These are phyloP conservation scores for Echinops telfairi DNA, from an alignment of 2,113 vertebrate genomes.

Conservation along the genomic window DNA sequence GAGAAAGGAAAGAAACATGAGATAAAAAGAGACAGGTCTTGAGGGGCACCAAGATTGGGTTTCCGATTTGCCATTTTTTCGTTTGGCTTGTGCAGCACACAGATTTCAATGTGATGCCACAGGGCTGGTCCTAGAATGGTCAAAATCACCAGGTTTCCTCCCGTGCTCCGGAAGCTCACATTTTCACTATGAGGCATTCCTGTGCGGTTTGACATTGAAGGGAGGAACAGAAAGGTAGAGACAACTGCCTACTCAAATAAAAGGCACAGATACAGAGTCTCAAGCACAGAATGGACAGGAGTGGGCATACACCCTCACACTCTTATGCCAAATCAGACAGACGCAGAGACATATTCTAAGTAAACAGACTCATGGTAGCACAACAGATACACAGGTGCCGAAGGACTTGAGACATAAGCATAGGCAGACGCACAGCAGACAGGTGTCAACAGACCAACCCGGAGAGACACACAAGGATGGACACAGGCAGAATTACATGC, in stretches of 20 bases:
- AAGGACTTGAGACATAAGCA: neutral
- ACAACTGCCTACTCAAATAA: slow-evolving; percentile 34
- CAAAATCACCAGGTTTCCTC: neutral
- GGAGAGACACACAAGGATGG: neutral
- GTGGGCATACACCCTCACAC: neutral
- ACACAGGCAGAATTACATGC: neutral
- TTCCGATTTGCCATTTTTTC: neutral
- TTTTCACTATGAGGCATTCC: neutral
- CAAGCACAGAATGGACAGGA: neutral
- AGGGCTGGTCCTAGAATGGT: neutral
- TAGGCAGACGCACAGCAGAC: neutral
- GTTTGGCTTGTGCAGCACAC: neutral
- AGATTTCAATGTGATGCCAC: neutral
- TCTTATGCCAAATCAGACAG: neutral
- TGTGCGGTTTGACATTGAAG: slow-evolving; percentile 14
- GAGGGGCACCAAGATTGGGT: neutral
- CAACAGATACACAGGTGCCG: neutral
- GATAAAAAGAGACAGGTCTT: neutral
- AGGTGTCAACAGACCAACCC: slow-evolving; percentile 12
- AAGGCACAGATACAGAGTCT: neutral
- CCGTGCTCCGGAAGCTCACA: neutral
- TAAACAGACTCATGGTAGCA: neutral
- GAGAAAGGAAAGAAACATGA: slow-evolving; percentile 14
- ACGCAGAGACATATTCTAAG: neutral
- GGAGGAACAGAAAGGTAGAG: slow-evolving; percentile 47